Percentiles rank a stretch among this genome's conserved stretches.
These are phyloP conservation scores for Xiphorhynchus erythropygius DNA, from an alignment of 2,797 vertebrate species.

Conservation along the genomic window DNA sequence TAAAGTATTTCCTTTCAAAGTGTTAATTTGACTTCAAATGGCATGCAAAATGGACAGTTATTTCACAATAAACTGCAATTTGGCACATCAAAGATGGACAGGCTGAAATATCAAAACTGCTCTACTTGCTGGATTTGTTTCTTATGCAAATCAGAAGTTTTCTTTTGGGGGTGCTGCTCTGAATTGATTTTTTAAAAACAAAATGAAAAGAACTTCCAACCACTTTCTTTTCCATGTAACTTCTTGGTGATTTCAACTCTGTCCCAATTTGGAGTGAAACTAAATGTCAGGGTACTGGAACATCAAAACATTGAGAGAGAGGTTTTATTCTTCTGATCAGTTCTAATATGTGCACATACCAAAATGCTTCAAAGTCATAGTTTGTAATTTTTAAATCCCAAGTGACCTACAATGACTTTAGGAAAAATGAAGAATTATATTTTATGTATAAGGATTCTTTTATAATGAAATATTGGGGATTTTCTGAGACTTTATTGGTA, in stretches of 20 bases:
- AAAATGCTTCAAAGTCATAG: neutral
- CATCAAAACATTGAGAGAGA: neutral
- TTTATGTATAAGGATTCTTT: neutral
- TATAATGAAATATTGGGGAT: rapidly evolving
- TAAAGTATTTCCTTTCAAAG: neutral
- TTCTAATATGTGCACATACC: neutral
- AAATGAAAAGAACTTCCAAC: rapidly evolving
- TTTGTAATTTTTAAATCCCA: neutral
- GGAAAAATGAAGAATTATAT: neutral
- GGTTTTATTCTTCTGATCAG: neutral
- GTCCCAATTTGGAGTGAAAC: neutral
- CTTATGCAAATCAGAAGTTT: neutral
- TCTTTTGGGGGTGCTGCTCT: rapidly evolving
- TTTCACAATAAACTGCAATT: neutral
- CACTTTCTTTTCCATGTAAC: neutral
- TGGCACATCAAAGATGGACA: neutral
- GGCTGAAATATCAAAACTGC: neutral
- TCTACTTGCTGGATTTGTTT: neutral
- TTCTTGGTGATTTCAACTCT: neutral
- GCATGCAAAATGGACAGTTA: neutral
- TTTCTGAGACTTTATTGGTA: neutral
- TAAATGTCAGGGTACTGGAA: neutral
- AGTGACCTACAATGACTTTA: neutral
- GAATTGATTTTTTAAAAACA: neutral
- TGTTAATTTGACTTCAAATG: slow-evolving; percentile 11